A percentile compares a stretch with the other conserved stretches of the same genome.
phyloP scores from a whole-genome alignment of 2,888 invertebrate genomes.

The Acleris laterana region DNA sequence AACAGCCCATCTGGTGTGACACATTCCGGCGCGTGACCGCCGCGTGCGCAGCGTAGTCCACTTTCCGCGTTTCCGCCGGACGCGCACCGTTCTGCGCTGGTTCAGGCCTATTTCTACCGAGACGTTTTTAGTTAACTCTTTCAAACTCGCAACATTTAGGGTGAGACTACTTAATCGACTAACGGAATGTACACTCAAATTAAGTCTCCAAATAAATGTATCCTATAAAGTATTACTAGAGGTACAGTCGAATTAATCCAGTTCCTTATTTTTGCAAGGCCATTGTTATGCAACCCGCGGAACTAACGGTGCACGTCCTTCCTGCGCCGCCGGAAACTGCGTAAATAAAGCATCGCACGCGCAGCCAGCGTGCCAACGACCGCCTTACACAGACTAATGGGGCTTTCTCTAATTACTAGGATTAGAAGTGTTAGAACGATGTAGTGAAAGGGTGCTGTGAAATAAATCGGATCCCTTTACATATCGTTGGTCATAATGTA shows the following conservation, averaged over 20 bases:
- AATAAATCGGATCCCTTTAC: too few species aligned
- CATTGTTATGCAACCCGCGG: slow-evolving; percentile 66
- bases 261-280: slow-evolving; percentile 41
- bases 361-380: slow-evolving; percentile 25
- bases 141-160: too few species aligned
- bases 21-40: slow-evolving; percentile 41
- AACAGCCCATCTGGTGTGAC: slow-evolving; percentile 9
- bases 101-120: slow-evolving; percentile 46
- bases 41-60: slow-evolving; percentile 56
- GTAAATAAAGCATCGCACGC: slow-evolving; percentile 47
- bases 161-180: too few species aligned
- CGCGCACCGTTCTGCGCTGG: slow-evolving; percentile 53
- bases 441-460: background rate
- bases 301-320: slow-evolving; percentile 65
- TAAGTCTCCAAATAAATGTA: too few species aligned
- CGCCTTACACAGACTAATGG: slow-evolving; percentile 30
- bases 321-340: slow-evolving; percentile 59
- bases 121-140: background rate
- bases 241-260: slow-evolving; percentile 1
- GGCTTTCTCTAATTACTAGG: slow-evolving; percentile 29
- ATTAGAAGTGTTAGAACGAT: background rate
- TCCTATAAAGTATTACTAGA: too few species aligned
- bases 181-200: too few species aligned
- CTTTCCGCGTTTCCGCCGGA: slow-evolving; percentile 71
- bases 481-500: too few species aligned